A percentile compares a stretch with the other conserved stretches of the same genome.
Conservation (phyloP, 2,888 invertebrate species). For the Escarpia spicata region DNA sequence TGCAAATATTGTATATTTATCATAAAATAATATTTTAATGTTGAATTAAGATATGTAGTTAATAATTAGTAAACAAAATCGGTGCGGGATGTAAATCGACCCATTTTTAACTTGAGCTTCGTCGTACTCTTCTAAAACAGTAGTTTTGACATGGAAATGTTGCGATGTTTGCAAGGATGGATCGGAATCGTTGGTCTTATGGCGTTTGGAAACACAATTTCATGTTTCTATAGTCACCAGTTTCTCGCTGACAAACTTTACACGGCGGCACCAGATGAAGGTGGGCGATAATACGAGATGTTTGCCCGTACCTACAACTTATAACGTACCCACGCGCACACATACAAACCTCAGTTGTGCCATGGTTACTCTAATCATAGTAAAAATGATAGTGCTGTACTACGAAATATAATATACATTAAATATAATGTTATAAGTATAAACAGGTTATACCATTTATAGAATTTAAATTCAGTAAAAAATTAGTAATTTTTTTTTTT, state of each 20-base stretch:
- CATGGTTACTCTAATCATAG: too few relatives aligned
- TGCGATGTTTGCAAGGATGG: constrained; percentile 51
- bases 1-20: neutral
- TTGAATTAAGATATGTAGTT: neutral
- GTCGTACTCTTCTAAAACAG: neutral
- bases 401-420: too few relatives aligned
- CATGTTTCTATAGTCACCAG: constrained; percentile 49
- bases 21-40: neutral
- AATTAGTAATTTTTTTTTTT: too few relatives aligned
- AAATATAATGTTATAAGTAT: too few relatives aligned
- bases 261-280: constrained; percentile 44
- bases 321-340: neutral
- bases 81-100: neutral
- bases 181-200: constrained; percentile 54
- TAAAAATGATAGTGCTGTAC: too few relatives aligned
- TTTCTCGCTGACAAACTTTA: constrained; percentile 49
- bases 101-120: neutral
- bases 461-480: too few relatives aligned
- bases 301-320: neutral
- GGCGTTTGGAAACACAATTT: constrained; percentile 55
- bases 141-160: neutral
- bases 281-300: constrained; percentile 32
- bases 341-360: too few relatives aligned
- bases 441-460: too few relatives aligned
- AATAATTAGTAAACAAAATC: neutral